These are phyloP conservation scores for Tipula lateralis DNA, from an alignment of 2,888 invertebrate genomes.

Conservation along the genomic window DNA sequence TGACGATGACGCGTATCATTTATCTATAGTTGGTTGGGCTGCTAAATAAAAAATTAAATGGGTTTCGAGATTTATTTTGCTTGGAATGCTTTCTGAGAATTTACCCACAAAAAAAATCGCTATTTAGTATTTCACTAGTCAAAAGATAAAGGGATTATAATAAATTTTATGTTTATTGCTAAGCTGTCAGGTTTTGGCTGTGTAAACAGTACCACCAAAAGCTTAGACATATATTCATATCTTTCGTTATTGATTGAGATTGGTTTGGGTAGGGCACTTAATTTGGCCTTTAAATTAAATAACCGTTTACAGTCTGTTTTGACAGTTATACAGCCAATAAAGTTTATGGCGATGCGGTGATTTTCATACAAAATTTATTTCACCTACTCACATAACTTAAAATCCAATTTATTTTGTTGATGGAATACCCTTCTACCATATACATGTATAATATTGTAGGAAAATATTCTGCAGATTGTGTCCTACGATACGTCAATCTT, in stretches of 20 bases:
- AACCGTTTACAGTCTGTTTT: not conserved
- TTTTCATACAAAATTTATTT: not conserved
- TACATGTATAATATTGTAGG: not conserved
- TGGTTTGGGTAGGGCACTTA: not conserved
- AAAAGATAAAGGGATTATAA: not conserved
- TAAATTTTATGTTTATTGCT: not conserved
- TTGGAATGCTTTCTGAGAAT: not conserved
- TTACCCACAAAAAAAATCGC: not conserved
- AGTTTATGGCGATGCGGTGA: not conserved
- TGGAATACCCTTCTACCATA: not conserved
- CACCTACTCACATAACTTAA: too few species aligned
- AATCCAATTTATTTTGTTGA: not conserved
- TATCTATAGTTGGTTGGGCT: not conserved
- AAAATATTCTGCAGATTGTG: not conserved
- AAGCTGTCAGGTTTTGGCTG: not conserved
- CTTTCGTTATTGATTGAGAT: not conserved
- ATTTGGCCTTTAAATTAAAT: not conserved
- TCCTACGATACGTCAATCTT: not conserved
- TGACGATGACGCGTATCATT: not conserved
- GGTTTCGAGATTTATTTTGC: not conserved
- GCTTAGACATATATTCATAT: too few species aligned
- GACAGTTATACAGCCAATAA: not conserved
- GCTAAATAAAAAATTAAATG: not conserved
- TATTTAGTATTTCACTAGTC: not conserved
- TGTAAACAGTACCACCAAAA: not conserved